Evolutionary conservation across 1,140 invertebrate genomes (phyloP).

Genomic region (Leptinotarsa texana): DNA sequence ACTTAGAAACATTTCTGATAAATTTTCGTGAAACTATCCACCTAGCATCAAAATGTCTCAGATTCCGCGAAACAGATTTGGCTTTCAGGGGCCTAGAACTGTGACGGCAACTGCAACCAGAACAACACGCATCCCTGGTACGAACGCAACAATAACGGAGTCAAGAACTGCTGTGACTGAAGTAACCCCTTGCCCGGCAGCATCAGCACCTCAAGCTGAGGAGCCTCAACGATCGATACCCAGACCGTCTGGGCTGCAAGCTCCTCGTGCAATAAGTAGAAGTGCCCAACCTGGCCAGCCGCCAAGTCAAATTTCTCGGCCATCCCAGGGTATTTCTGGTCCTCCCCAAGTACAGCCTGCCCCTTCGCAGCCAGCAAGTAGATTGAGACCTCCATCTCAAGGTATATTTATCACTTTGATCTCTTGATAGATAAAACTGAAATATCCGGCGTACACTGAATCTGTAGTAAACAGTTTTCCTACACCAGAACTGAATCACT

Average conservation of each 20-base stretch:
- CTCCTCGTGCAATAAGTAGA: background rate
- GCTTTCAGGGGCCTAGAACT: conserved; percentile 3
- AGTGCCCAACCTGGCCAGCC: background rate
- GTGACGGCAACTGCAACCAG: conserved; percentile 1
- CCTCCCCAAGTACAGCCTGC: background rate
- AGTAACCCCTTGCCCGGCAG: background rate
- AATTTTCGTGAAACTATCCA: background rate
- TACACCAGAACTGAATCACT: no score
- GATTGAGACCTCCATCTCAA: background rate
- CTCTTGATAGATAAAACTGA: no score
- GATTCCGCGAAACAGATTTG: background rate
- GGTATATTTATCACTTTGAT: background rate
- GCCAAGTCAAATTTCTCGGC: background rate
- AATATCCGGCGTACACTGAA: no score
- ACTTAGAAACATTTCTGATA: background rate
- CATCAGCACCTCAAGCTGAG: background rate
- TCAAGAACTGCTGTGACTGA: background rate
- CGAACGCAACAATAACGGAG: conserved; percentile 1
- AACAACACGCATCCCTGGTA: background rate
- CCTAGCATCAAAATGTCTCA: background rate
- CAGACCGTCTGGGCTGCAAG: background rate
- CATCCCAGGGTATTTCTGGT: background rate
- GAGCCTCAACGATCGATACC: background rate
- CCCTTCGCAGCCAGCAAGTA: background rate
- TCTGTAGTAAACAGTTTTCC: no score